Conservation (phyloP, 2,888 invertebrate genomes). For the Penaeus monodon region DNA sequence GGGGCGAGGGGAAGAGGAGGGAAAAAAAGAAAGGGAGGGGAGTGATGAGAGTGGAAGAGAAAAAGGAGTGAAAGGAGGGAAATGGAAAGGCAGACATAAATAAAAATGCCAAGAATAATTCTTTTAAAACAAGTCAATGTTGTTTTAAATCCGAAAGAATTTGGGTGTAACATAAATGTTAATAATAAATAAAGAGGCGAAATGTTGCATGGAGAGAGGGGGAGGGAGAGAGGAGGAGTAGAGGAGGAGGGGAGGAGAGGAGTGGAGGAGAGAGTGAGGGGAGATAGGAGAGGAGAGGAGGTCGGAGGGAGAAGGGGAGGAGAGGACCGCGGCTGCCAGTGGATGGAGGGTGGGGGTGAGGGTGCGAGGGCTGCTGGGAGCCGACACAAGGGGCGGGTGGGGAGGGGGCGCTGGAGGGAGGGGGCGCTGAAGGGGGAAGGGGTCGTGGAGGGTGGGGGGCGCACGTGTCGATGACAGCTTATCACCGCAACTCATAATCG, state of each 20-base stretch:
- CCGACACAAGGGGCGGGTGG: neutral
- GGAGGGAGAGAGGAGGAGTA: neutral
- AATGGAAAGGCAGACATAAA: no score
- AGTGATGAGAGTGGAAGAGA: neutral
- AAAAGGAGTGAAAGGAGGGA: no score
- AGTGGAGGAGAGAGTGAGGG: neutral
- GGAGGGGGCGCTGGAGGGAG: neutral
- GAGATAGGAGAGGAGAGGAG: neutral
- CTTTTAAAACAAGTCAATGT: no score
- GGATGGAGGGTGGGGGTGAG: slow-evolving; percentile 4
- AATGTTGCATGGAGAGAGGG: no score
- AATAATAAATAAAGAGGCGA: no score
- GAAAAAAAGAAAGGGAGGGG: neutral
- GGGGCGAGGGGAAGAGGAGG: neutral
- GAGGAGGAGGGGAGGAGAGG: neutral
- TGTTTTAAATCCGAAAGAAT: no score
- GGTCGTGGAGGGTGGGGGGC: slow-evolving; percentile 2
- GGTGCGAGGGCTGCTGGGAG: neutral
- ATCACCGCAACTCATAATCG: slow-evolving; percentile 56
- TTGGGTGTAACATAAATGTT: no score
- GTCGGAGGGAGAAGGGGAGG: neutral
- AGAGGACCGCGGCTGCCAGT: neutral
- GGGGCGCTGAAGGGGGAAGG: neutral
- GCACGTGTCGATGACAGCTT: slow-evolving; percentile 50
- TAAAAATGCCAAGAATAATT: no score